Conservation (phyloP, 2,113 vertebrate genomes). For the Pomatorhinus ruficollis region DNA sequence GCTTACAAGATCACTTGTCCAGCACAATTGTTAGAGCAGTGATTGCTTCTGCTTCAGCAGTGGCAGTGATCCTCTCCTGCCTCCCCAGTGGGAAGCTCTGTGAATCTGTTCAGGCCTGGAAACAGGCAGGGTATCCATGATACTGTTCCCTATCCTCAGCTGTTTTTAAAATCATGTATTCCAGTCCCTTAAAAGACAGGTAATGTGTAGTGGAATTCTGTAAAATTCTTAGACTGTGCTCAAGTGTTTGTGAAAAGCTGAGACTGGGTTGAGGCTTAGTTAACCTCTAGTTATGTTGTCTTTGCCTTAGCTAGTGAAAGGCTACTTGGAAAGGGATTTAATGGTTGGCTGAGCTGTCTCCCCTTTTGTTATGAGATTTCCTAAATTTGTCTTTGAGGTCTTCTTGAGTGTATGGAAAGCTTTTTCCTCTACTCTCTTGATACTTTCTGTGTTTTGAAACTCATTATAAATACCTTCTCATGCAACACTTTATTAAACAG, state of each 20-base stretch:
- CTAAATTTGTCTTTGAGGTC: neutral
- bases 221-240: neutral
- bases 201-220: neutral
- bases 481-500: neutral
- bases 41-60: neutral
- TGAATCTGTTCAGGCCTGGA: neutral
- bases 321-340: neutral
- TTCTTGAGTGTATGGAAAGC: neutral
- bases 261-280: neutral
- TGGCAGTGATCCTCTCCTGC: neutral
- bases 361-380: neutral
- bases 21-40: neutral
- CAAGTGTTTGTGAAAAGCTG: neutral
- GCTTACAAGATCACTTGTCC: neutral
- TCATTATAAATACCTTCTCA: constrained; percentile 11
- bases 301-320: neutral
- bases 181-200: neutral
- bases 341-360: neutral
- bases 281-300: neutral
- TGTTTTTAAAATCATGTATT: neutral
- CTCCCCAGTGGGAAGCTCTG: neutral
- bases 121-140: neutral
- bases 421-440: neutral
- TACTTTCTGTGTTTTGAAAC: neutral
- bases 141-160: neutral